A percentile compares a stretch with the other conserved stretches of the same genome.
Evolutionary conservation across 2,113 vertebrate genomes (phyloP).

Genomic region (Tachysurus vachellii): DNA sequence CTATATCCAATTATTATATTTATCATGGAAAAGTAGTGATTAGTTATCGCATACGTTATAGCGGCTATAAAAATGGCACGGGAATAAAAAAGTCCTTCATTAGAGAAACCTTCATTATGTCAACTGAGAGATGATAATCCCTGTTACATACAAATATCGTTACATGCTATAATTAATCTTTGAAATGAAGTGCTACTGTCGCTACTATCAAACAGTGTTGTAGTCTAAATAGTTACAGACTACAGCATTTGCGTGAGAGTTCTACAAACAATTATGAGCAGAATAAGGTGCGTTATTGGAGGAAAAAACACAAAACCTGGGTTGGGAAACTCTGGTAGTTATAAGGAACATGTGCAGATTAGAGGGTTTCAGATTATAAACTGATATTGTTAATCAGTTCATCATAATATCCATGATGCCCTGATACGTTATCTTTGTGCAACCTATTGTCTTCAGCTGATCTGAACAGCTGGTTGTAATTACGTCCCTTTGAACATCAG

Average conservation of each 20-base stretch:
- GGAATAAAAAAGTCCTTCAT: background rate
- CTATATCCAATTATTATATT: background rate
- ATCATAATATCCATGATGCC: background rate
- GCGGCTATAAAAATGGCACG: background rate
- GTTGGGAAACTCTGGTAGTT: background rate
- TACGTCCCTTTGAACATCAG: background rate
- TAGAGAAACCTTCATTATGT: background rate
- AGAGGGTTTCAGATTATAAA: conserved; percentile 16
- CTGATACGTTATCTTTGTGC: background rate
- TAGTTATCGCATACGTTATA: background rate
- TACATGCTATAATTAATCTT: no score
- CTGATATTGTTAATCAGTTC: background rate
- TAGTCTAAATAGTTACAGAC: background rate
- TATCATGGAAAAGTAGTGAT: background rate
- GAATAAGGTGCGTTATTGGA: background rate
- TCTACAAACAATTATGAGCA: background rate
- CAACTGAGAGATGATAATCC: background rate
- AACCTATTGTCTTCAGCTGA: conserved; percentile 8
- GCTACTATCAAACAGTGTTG: background rate
- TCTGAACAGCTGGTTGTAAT: background rate
- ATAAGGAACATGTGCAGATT: conserved; percentile 1
- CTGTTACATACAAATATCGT: background rate
- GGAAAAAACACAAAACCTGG: background rate
- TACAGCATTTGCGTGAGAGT: background rate
- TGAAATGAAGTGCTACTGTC: background rate